These are phyloP conservation scores for Otus sunia DNA, from an alignment of 2,113 vertebrate species.

Conservation along the genomic window DNA sequence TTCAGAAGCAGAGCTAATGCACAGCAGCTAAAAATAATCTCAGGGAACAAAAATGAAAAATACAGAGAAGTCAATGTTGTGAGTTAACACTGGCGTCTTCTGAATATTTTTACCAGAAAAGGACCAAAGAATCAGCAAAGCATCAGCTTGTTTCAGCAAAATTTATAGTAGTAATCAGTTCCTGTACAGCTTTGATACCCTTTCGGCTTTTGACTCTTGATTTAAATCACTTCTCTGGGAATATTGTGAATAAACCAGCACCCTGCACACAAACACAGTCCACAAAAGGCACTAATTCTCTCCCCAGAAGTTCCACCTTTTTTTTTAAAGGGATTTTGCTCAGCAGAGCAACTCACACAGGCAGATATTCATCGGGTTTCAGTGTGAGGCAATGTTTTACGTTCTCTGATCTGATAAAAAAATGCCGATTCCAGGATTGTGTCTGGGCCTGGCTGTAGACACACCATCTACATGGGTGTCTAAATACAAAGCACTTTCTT, in stretches of 20 bases:
- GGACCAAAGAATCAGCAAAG: conserved; percentile 52
- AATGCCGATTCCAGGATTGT: not conserved
- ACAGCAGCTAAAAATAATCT: conserved; percentile 50
- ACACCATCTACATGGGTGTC: rapidly evolving
- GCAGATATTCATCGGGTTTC: not conserved
- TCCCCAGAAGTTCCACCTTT: not conserved
- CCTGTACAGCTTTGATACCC: conserved; percentile 54
- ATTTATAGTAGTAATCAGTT: conserved; percentile 65
- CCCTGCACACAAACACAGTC: not conserved
- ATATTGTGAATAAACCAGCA: not conserved
- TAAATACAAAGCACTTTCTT: not conserved
- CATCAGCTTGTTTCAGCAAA: conserved; percentile 58
- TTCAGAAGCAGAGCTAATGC: conserved; percentile 42
- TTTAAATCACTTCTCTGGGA: conserved; percentile 1
- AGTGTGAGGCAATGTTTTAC: not conserved
- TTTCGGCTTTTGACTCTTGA: conserved; percentile 14
- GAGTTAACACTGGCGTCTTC: conserved; percentile 37
- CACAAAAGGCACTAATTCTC: conserved; percentile 40
- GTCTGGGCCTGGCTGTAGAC: not conserved
- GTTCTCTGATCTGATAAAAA: not conserved
- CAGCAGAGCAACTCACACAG: not conserved
- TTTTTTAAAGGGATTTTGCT: not conserved
- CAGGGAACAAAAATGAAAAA: conserved; percentile 33
- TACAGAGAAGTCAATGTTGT: conserved; percentile 35
- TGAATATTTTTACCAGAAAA: conserved; percentile 49